Base-by-base conservation (phyloP, 2,113 vertebrate genomes). In the Speoplatyrhinus poulsoni region DNA sequence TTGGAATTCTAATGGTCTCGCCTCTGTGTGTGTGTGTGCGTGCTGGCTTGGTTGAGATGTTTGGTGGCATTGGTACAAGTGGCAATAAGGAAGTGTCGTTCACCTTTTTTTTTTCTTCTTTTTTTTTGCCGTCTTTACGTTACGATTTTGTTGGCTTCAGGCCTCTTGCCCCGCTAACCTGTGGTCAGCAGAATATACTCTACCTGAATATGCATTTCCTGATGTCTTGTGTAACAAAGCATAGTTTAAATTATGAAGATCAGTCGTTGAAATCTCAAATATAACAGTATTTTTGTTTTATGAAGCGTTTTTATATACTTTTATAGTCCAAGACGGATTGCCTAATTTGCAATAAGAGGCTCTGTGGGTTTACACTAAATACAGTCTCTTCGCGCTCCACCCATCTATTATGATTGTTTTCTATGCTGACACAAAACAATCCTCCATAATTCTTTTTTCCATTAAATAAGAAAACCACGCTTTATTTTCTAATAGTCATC, bases 121-220 rank as follows among this genome's bases (percentile, higher is more conserved):
- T 12, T 19, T 10, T 9, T 9, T 17, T 3, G 17, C 60, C 47
- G 6, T 68, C 72, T 77, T 64, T 62, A 33, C 70, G 71, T 70
- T 65, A 12, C 17, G 6, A 74, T 58, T 17, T 69, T 36, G 69
- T 72, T 91, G 89, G 89, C 80, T 65, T 65, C 60, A 73, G 77
- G 82, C 85, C 87, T 88, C 15, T 71, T 80, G 60, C 85, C 86
- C 66, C 79, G 62, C 70, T 74, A 79, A 60, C 73, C 84, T 16
- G 53, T 71, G 57, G 75, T 56, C 76, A 73, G 77, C 75, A 82
- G 73, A 50, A 69, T 61, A 67, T 33, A 61, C 79, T 74, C 75
- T 69, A 69, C 78, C 70, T 90, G 88, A 89, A 88, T 90, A 91
- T 90, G 82, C 79, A 91, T 88, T 47, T 10, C 82, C 81, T 86